Conservation (phyloP, 1,140 invertebrate species). For the Helicoverpa armigera region DNA sequence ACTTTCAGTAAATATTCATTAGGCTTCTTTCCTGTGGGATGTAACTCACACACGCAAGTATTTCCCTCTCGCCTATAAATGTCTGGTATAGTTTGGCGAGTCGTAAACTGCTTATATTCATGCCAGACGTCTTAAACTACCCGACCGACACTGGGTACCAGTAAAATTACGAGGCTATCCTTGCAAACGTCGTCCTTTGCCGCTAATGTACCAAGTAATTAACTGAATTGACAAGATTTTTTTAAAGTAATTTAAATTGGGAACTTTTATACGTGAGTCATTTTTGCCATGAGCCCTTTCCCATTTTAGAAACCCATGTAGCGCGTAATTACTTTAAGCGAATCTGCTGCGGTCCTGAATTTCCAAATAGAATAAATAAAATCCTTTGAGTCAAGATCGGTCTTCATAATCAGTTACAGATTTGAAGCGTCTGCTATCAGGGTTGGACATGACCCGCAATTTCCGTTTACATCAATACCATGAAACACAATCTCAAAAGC, state of each 20-base stretch:
- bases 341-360: slow-evolving; percentile 1
- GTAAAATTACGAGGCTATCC: neutral
- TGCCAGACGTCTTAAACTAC: slow-evolving; percentile 9
- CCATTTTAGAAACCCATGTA: slow-evolving; percentile 31
- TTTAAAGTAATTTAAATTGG: neutral
- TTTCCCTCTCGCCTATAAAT: slow-evolving; percentile 27
- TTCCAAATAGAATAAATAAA: neutral
- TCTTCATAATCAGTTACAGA: slow-evolving; percentile 1
- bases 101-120: slow-evolving; percentile 32
- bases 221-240: neutral
- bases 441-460: neutral
- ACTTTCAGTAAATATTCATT: slow-evolving; percentile 69
- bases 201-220: too few species aligned
- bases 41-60: slow-evolving; percentile 51
- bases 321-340: slow-evolving; percentile 31
- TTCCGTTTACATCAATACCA: neutral
- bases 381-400: neutral
- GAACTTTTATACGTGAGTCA: slow-evolving; percentile 1
- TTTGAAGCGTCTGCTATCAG: neutral
- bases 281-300: slow-evolving; percentile 8
- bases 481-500: neutral
- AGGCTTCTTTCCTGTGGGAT: slow-evolving; percentile 56
- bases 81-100: neutral
- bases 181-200: too few species aligned
- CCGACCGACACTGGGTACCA: neutral